Evolutionary conservation across 2,888 invertebrate genomes (phyloP).

Genomic region (Euplagia quadripunctaria): DNA sequence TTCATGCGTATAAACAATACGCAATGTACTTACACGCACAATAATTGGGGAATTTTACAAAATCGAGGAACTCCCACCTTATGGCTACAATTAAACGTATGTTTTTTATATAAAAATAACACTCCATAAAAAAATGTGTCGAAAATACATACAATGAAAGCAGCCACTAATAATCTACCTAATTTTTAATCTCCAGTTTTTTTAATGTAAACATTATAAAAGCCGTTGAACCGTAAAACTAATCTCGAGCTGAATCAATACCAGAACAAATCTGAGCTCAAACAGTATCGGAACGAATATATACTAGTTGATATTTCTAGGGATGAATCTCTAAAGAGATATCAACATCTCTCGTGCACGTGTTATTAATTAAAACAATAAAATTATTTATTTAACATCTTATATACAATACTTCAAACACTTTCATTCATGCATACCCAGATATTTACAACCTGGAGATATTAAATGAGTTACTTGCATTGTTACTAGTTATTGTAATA

Average conservation of each 20-base stretch:
- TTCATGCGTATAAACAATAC: background rate
- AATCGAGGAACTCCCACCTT: background rate
- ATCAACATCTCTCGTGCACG: background rate
- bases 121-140: slow-evolving; percentile 36
- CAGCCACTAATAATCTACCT: background rate
- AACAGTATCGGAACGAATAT: background rate
- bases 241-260: background rate
- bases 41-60: background rate
- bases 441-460: background rate
- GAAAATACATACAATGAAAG: slow-evolving; percentile 17
- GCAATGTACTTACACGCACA: background rate
- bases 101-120: slow-evolving; percentile 46
- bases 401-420: background rate
- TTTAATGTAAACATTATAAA: background rate
- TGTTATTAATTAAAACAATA: background rate
- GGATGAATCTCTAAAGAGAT: background rate
- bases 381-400: background rate
- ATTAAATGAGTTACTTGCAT: background rate
- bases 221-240: background rate
- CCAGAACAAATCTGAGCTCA: too few species aligned
- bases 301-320: background rate
- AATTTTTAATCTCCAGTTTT: slow-evolving; percentile 1
- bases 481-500: background rate
- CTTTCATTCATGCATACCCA: background rate
- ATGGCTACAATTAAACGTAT: background rate